Base-by-base conservation (phyloP, 1,140 invertebrate species). In the Drosophila leontia region DNA sequence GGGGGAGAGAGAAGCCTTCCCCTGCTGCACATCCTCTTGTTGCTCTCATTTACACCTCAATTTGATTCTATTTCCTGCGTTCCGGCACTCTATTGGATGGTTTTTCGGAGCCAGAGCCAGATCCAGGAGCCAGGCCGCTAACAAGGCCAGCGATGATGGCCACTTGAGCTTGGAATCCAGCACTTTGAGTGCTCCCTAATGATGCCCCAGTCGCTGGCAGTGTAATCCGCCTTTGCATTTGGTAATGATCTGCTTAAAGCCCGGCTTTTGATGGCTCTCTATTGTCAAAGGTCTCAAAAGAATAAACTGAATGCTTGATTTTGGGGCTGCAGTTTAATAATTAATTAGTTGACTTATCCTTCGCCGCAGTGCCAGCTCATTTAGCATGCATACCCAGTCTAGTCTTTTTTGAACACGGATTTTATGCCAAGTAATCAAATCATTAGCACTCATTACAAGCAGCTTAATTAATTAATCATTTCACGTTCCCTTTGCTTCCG, bases 31-130 rank as follows among this genome's bases (percentile, higher is more conserved):
- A 48, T 48, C 45, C 76, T 84, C 77, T 88, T 87, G 83, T 80
- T 80, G 74, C 72, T 83, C 80, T 80, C 84, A 87, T 88, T 88
- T 88, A 84, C 84, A 88, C 84, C 84, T 88, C 80, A 88, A 88
- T 88, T 88, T 88, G 84, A 88, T 88, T 88, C 84, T 80, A 88
- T 88, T 88, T 88, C 74, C 85, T 81, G 58, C 48, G 51, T 68
- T 58, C 35, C 60, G 76, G 12, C 60, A 67, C 78, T 51, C 63
- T 44, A 62, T 68, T 51, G 44, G 29, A 72, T 60, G 70, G 50
- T 12, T 60, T 72, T 51, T 72, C 11, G 35, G n/a, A 39, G 29
- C 37, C 23, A 15, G 17, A 42, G 29, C 32, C 23, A 15, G 15
- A 35, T 4, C 50, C 29, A 8, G 7, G 7, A 13, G 11, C n/a